phyloP scores from a whole-genome alignment of 2,888 invertebrate genomes.

The Linnaemya tessellans region DNA sequence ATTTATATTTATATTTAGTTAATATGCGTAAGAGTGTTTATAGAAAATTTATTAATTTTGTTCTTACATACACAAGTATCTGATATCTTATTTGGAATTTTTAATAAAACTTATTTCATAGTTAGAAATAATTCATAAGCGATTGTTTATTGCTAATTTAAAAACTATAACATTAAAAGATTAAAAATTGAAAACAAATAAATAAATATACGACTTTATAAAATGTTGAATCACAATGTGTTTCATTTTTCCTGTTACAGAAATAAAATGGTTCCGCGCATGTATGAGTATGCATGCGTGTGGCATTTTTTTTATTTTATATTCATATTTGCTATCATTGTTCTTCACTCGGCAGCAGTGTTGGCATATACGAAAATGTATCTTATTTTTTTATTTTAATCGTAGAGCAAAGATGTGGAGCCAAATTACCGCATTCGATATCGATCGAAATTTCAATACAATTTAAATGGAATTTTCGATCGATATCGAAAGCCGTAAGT shows the following conservation, averaged over 20 bases:
- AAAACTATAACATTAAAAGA: slow-evolving; percentile 9
- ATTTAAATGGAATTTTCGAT: too few species aligned
- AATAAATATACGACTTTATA: slow-evolving; percentile 56
- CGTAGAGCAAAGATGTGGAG: too few species aligned
- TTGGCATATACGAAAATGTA: too few species aligned
- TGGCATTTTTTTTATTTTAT: too few species aligned
- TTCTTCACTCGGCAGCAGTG: too few species aligned
- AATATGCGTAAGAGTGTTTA: slow-evolving; percentile 24
- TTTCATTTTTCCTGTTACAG: slow-evolving; percentile 1
- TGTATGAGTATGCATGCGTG: too few species aligned
- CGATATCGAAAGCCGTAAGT: too few species aligned
- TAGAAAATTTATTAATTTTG: slow-evolving; percentile 1
- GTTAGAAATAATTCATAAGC: slow-evolving; percentile 58
- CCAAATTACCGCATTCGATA: too few species aligned
- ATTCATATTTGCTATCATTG: too few species aligned
- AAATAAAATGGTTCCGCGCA: neutral
- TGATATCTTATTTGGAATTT: slow-evolving; percentile 53
- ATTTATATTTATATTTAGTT: slow-evolving; percentile 67
- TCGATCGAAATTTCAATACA: too few species aligned
- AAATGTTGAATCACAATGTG: slow-evolving; percentile 48
- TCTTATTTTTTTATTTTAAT: too few species aligned
- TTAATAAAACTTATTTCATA: slow-evolving; percentile 60
- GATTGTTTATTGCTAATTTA: slow-evolving; percentile 64
- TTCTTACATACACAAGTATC: neutral
- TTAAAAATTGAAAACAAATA: slow-evolving; percentile 17